Evolutionary conservation across 2,888 invertebrate genomes (phyloP).

Genomic region (Apamea epomidion): DNA sequence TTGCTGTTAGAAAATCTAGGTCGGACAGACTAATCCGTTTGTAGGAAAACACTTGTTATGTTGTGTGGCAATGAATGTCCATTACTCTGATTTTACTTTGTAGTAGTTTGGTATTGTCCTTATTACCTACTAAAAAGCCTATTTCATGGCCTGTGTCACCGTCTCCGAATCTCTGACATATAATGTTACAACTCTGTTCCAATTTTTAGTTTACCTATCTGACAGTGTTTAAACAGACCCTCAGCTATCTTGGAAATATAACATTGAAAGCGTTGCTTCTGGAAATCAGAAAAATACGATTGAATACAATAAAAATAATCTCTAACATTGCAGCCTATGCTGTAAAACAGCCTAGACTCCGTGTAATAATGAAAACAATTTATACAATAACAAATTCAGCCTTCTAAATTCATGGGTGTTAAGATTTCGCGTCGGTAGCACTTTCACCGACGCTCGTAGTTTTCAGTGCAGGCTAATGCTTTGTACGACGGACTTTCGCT

Average conservation of each 20-base stretch:
- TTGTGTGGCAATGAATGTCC: not conserved
- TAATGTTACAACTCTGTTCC: not conserved
- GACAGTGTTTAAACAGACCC: not conserved
- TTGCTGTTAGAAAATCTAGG: constrained; percentile 38
- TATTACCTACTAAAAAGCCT: not conserved
- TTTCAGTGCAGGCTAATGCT: constrained; percentile 76
- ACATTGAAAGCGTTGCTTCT: not conserved
- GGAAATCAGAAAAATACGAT: not conserved
- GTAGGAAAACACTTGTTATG: constrained; percentile 23
- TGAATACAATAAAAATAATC: not conserved
- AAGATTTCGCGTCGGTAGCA: constrained; percentile 74
- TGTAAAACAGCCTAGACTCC: constrained; percentile 15
- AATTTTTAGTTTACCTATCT: not conserved
- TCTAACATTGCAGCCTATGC: not conserved
- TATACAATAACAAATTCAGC: constrained; percentile 50
- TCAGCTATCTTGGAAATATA: not conserved
- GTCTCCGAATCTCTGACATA: not conserved
- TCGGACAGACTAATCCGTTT: constrained; percentile 24
- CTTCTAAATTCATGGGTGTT: constrained; percentile 68
- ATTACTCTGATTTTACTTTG: not conserved
- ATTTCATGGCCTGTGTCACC: not conserved
- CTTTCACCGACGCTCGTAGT: constrained; percentile 76
- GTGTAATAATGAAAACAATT: constrained; percentile 53
- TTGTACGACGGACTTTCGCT: constrained; percentile 70
- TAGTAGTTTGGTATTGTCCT: not conserved